Evolutionary conservation across 2,113 vertebrate species (phyloP), one percentile per base, ranked within the genome.

Genomic region (Pseudorectes ferrugineus): DNA sequence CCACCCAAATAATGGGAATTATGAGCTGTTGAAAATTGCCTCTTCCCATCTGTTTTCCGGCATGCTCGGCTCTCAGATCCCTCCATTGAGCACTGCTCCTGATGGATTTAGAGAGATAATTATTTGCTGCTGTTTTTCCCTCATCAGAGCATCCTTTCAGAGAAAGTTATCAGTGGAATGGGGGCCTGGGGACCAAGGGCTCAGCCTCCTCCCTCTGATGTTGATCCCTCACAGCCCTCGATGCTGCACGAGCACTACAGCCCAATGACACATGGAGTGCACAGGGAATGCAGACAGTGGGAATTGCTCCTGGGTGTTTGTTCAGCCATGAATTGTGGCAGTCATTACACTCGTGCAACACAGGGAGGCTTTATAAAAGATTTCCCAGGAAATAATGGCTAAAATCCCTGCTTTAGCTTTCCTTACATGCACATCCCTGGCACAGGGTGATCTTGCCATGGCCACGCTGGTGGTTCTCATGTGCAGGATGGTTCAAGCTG

Each of bases 91-190:
- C 33, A 1, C 75, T 63, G 36, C 67, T 92, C 65, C 48, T 49
- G 52, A 36, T 88, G 86, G 67, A 59, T 82, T 29, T 2, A 24
- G 75, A 16, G 23, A 86, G 80, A 49, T 86, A 65, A 83, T 80
- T 88, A 57, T 65, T 90, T 88, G 58, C 79, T 89, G 84, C 84
- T 91, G 86, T 14, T 89, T 73, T 73, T 70, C 63, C 54, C 59
- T 86, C 59, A 70, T 65, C 77, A 84, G 61, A 78, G 58, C 80
- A 91, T 89, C 92, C 73, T 81, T 70, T 74, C 4, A 1, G 89
- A 70, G 86, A 65, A 73, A 84, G 76, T 85, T 82, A 78, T 75
- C 82, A 81, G 84, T 49, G 33, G 70, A 89, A 92, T 54, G 77
- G 74, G 76, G 80, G 46, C 42, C 38, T 54, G 43, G 80, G 80